Evolutionary conservation across 1,140 invertebrate species (phyloP), one percentile per base, ranked within the genome.

Genomic region (Steinernema feltiae): DNA sequence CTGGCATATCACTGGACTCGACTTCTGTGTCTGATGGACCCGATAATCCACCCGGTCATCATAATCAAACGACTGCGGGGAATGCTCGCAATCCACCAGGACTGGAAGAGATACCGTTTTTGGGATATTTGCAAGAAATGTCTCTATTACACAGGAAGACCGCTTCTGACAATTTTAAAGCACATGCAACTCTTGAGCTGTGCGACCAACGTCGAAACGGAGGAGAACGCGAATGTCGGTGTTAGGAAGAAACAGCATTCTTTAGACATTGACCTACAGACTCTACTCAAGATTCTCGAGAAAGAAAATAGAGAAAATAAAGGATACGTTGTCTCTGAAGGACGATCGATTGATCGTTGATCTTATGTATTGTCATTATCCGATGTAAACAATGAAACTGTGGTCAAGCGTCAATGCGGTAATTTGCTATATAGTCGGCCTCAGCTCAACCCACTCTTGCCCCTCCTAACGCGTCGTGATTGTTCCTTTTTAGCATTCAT

Each of bases 1-100:
- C 53, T 63, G 12, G 53, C 53, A 3, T 63, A 63, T 27, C 53
- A 63, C 53, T 63, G 53, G 53, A 63, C 53, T 63, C 53, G 53
- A 12, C 53, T 63, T 3, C 24, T 63, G 3, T 63, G 53, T 27
- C 53, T 63, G 12, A 27, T 27, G 15, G 53, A 63, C 24, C 53
- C 53, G 12, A 63, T 63, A 17, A 12, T 63, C 24, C 53, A 63
- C 53, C 53, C 53, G 24, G 24, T 63, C 24, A 63, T 63, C 15
- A 27, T 63, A 7, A 63, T 63, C 24, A 63, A 21, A 27, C 53
- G 53, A 63, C 3, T 63, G 3, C 53, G 53, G 24, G 53, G 53
- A 63, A 63, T 63, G 53, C 24, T 63, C 15, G 53, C 53, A 27
- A 27, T 27, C 12, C 53, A 63, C 53, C 15, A 27, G 3, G 24